Evolutionary conservation across 2,797 vertebrate species (phyloP).

Genomic region (Liparis tanakae): DNA sequence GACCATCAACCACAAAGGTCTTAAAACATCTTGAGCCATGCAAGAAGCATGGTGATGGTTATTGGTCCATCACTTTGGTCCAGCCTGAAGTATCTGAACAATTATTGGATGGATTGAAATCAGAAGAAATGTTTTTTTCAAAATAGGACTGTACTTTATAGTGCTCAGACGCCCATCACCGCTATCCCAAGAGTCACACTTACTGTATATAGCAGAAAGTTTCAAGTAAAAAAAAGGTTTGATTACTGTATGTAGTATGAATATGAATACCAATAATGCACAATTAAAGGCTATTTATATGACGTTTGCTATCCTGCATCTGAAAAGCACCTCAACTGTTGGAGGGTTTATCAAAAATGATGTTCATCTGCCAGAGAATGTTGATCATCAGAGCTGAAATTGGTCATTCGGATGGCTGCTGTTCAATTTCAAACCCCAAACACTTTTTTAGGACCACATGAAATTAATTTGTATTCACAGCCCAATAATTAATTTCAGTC

Average conservation of each 20-base stretch:
- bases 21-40: neutral
- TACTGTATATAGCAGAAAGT: too few relatives aligned
- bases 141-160: too few relatives aligned
- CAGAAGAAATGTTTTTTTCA: too few relatives aligned
- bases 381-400: neutral
- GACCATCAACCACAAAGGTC: neutral
- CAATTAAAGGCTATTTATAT: neutral
- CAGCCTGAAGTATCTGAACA: neutral
- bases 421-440: neutral
- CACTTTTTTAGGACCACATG: neutral
- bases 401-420: neutral
- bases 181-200: too few relatives aligned
- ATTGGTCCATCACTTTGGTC: neutral
- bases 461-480: too few relatives aligned
- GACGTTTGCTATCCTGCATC: slow-evolving; percentile 13
- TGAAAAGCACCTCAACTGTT: slow-evolving; percentile 7
- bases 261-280: neutral
- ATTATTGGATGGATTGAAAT: neutral
- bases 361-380: neutral
- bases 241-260: too few relatives aligned
- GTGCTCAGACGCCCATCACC: too few relatives aligned
- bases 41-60: neutral
- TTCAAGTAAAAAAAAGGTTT: too few relatives aligned
- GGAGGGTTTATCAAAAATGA: neutral
- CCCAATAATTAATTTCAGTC: neutral